Conservation (phyloP, 2,888 invertebrate species). For the Monopis laevigella region DNA sequence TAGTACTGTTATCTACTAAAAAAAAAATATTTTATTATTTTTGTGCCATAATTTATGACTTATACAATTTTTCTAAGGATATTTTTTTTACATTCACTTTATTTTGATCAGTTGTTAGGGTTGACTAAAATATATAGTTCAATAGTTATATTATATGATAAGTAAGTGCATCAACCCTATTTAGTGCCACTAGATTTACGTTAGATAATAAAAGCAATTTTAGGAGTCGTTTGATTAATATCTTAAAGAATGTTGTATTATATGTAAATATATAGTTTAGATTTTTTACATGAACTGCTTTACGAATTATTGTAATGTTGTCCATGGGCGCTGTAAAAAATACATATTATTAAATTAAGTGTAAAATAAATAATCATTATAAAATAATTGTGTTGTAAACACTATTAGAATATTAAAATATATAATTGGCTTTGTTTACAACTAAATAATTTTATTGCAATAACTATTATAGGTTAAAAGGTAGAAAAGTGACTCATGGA, state of each 20-base stretch:
- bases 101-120: too few relatives aligned
- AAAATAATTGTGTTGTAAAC: slow-evolving; percentile 8
- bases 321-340: slow-evolving; percentile 6
- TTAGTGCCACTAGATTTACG: too few relatives aligned
- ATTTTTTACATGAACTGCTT: slow-evolving; percentile 43
- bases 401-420: neutral
- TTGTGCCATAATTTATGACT: too few relatives aligned
- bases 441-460: neutral
- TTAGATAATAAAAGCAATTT: too few relatives aligned
- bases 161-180: too few relatives aligned
- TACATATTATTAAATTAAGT: neutral
- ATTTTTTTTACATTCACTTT: too few relatives aligned
- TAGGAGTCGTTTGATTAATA: too few relatives aligned
- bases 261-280: slow-evolving; percentile 46
- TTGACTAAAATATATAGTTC: too few relatives aligned
- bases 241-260: slow-evolving; percentile 52
- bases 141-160: too few relatives aligned
- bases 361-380: neutral
- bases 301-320: slow-evolving; percentile 19
- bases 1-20: too few relatives aligned
- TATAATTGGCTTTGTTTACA: slow-evolving; percentile 3
- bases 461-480: neutral
- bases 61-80: too few relatives aligned
- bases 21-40: too few relatives aligned
- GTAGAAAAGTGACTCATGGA: slow-evolving; percentile 7